These are phyloP conservation scores for Nanorana parkeri DNA, from an alignment of 2,113 vertebrate species.

Conservation along the genomic window DNA sequence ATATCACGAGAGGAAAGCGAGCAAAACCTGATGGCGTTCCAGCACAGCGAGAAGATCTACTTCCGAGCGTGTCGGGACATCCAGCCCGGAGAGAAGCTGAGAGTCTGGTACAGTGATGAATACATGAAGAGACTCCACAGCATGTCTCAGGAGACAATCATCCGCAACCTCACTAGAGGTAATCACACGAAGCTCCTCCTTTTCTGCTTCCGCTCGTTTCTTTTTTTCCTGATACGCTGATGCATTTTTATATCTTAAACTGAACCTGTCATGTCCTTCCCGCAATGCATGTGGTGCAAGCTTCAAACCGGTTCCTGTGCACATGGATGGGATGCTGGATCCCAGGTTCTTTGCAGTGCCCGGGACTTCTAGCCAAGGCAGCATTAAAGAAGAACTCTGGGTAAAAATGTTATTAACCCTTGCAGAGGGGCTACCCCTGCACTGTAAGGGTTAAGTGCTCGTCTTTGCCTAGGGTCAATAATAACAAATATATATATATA, in stretches of 20 bases:
- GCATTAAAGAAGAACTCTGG: too few species aligned
- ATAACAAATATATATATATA: too few species aligned
- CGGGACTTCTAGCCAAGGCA: too few species aligned
- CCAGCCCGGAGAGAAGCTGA: conserved; percentile 81
- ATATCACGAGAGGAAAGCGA: conserved; percentile 86
- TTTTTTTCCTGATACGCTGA: not conserved
- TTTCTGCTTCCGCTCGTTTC: not conserved
- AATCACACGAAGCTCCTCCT: conserved; percentile 50
- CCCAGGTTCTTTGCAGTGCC: too few species aligned
- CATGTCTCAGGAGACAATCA: conserved; percentile 86
- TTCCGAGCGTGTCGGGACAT: conserved; percentile 86
- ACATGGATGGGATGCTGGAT: too few species aligned
- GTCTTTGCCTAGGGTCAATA: too few species aligned
- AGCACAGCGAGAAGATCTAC: conserved; percentile 86
- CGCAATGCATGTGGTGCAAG: not conserved
- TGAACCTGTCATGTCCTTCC: not conserved
- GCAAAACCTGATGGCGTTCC: conserved; percentile 91
- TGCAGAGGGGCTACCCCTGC: too few species aligned
- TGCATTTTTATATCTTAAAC: not conserved
- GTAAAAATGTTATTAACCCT: too few species aligned
- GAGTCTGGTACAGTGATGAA: conserved; percentile 93
- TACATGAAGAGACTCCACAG: conserved; percentile 88
- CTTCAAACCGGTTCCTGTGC: too few species aligned
- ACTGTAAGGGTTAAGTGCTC: too few species aligned
- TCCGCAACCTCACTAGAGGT: conserved; percentile 84